Evolutionary conservation across 1,140 invertebrate species (phyloP).

Genomic region (Argopecten irradians): DNA sequence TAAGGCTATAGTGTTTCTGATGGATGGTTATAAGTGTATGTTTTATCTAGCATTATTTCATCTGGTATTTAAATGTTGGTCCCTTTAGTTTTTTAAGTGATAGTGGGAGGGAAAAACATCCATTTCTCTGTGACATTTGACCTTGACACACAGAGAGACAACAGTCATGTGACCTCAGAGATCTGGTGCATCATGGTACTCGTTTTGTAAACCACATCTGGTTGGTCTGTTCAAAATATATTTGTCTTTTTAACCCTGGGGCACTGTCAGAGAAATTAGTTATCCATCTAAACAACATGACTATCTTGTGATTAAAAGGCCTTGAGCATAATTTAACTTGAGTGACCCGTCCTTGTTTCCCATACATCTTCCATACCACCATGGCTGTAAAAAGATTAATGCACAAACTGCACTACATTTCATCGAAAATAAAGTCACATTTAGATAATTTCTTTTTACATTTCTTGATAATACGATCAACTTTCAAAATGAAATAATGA

Average conservation of each 20-base stretch:
- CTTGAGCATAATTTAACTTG: background rate
- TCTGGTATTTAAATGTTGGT: background rate
- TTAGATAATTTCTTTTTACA: background rate
- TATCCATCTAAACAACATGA: background rate
- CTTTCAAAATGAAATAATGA: background rate
- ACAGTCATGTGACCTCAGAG: background rate
- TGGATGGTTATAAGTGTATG: background rate
- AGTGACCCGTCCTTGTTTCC: background rate
- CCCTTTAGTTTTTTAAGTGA: background rate
- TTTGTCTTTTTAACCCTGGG: background rate
- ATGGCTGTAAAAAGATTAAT: background rate
- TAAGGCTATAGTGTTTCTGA: background rate
- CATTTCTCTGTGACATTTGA: background rate
- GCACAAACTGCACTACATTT: background rate
- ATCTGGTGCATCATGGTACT: background rate
- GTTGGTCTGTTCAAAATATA: background rate
- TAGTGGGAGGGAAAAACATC: background rate
- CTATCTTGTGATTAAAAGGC: constrained; percentile 1
- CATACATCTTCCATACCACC: constrained; percentile 15
- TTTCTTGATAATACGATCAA: constrained; percentile 5
- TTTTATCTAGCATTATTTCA: background rate
- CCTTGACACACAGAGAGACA: background rate
- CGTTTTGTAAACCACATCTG: background rate
- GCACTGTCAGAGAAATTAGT: constrained; percentile 1
- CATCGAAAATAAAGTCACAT: background rate